A percentile compares a stretch with the other conserved stretches of the same genome.
phyloP scores from a whole-genome alignment of 2,113 vertebrate genomes.

The Ochotona princeps region DNA sequence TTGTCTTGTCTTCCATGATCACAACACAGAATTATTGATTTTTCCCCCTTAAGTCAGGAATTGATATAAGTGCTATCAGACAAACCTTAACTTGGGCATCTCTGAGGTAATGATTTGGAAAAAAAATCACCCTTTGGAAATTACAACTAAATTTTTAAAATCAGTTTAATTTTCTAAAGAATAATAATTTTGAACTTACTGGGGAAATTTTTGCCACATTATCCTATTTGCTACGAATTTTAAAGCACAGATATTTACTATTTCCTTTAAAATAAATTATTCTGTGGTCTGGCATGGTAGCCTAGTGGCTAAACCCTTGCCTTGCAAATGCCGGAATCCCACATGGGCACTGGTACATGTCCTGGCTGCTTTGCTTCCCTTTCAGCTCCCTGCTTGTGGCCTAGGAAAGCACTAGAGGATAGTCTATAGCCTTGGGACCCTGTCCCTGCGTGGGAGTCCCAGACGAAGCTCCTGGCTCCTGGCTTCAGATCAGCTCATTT shows the following conservation, averaged over 20 bases:
- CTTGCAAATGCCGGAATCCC: too few species aligned
- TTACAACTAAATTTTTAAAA: conserved; percentile 9
- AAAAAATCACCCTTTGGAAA: not conserved
- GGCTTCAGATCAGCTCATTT: too few species aligned
- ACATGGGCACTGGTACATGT: too few species aligned
- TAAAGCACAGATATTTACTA: not conserved
- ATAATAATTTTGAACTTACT: not conserved
- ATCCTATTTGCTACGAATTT: conserved; percentile 30
- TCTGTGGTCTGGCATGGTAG: too few species aligned
- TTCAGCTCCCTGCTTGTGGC: too few species aligned
- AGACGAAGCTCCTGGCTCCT: too few species aligned
- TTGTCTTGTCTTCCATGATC: not conserved
- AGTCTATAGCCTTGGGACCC: too few species aligned
- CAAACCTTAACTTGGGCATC: not conserved
- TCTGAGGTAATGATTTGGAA: too few species aligned
- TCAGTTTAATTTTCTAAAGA: not conserved
- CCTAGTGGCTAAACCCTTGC: too few species aligned
- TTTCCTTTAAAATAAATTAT: not conserved
- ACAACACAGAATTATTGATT: not conserved
- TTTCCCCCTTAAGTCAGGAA: conserved; percentile 11
- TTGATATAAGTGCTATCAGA: not conserved
- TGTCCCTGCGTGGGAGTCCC: too few species aligned
- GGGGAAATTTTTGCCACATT: not conserved
- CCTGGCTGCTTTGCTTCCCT: too few species aligned
- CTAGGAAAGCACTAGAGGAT: too few species aligned